Evolutionary conservation across 2,113 vertebrate genomes (phyloP).

Genomic region (Dicaeum eximium): DNA sequence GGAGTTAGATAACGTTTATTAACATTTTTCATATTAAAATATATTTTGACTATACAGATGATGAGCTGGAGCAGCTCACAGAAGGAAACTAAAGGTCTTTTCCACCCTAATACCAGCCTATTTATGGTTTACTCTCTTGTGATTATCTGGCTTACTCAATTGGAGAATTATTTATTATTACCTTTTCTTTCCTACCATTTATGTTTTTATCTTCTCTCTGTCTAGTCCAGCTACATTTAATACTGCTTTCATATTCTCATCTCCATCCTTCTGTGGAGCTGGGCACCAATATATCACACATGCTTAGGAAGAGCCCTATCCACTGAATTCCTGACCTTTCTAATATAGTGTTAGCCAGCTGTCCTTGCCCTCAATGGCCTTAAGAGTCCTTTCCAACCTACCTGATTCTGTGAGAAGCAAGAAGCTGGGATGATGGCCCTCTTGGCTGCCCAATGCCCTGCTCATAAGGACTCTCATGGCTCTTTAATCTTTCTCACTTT

Average conservation of each 20-base stretch:
- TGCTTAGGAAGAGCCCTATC: neutral
- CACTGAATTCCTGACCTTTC: neutral
- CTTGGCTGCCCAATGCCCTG: neutral
- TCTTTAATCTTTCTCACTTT: neutral
- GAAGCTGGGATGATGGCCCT: neutral
- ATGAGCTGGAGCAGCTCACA: neutral
- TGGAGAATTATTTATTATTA: neutral
- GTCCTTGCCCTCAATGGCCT: neutral
- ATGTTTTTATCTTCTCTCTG: neutral
- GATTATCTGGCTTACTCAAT: neutral
- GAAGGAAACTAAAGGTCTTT: neutral
- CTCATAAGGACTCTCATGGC: accelerated
- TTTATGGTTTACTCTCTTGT: neutral
- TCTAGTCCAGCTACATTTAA: neutral
- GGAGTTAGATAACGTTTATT: neutral
- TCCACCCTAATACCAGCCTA: neutral
- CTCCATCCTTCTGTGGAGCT: neutral
- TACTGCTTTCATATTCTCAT: neutral
- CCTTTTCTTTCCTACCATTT: neutral
- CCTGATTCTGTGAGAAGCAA: neutral
- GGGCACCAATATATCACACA: neutral
- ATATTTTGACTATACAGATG: neutral
- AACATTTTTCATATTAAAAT: neutral
- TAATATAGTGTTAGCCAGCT: neutral
- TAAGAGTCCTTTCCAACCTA: neutral